Percentiles rank a stretch among this genome's conserved stretches.
These are phyloP conservation scores for Magallana gigas DNA, from an alignment of 1,140 invertebrate genomes.

Conservation along the genomic window DNA sequence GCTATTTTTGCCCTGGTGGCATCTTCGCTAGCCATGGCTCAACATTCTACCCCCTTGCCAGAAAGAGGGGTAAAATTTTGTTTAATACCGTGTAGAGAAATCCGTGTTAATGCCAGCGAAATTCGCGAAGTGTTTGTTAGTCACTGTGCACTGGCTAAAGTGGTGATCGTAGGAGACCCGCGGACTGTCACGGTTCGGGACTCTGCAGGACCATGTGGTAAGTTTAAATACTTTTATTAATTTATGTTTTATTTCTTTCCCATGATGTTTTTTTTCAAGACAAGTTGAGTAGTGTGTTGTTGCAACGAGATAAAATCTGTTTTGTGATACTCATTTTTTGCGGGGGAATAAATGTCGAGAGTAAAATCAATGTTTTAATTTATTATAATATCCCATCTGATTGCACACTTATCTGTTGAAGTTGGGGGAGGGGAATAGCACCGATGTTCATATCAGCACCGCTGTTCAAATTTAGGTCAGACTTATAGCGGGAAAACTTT, in stretches of 20 bases:
- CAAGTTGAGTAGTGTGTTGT: not conserved
- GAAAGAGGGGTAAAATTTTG: not conserved
- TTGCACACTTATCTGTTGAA: not conserved
- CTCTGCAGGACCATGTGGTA: slow-evolving; percentile 13
- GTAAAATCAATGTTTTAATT: not conserved
- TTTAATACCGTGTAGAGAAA: not conserved
- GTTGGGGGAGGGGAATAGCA: not conserved
- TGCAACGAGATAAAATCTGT: not conserved
- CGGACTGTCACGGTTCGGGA: not conserved
- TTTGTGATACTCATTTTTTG: not conserved
- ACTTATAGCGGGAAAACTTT: not conserved
- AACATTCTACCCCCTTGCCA: not conserved
- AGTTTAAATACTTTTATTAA: slow-evolving; percentile 6
- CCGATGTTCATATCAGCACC: not conserved
- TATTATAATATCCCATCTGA: slow-evolving; percentile 2
- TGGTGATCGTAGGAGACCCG: not conserved
- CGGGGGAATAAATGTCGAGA: not conserved
- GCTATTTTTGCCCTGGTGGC: not conserved
- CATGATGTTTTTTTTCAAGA: slow-evolving; percentile 2
- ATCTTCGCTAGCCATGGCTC: not conserved
- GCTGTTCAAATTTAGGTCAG: slow-evolving; percentile 12
- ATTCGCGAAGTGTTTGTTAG: not conserved
- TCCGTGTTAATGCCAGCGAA: not conserved
- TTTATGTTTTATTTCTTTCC: not conserved
- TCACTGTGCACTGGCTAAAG: not conserved